phyloP scores from a whole-genome alignment of 2,113 vertebrate species.

The Ceyx margarethae region DNA sequence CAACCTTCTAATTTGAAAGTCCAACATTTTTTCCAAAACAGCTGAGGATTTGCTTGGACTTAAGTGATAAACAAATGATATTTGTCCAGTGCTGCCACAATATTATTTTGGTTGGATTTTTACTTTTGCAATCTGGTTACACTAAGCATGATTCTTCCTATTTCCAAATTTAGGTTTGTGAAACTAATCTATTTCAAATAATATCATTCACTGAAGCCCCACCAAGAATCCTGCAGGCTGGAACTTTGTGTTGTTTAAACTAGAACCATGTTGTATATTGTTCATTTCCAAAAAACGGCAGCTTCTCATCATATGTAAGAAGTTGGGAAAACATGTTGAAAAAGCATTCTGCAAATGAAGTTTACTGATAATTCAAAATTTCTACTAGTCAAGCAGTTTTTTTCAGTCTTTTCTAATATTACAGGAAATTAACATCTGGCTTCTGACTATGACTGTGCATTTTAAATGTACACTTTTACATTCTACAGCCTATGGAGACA shows the following conservation, averaged over 20 bases:
- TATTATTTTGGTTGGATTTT: slow-evolving; percentile 18
- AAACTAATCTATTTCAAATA: slow-evolving; percentile 57
- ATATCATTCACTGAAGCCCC: slow-evolving; percentile 38
- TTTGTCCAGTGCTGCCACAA: not conserved
- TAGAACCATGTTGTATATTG: not conserved
- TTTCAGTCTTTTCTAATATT: not conserved
- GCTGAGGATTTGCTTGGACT: not conserved
- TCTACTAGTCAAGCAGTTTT: not conserved
- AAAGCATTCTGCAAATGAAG: not conserved
- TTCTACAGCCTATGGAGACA: not conserved
- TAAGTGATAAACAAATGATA: not conserved
- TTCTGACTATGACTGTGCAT: not conserved
- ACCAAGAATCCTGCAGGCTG: slow-evolving; percentile 37
- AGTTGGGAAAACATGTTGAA: not conserved
- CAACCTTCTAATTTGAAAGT: not conserved
- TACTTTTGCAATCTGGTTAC: slow-evolving; percentile 27
- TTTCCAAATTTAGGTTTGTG: slow-evolving; percentile 53
- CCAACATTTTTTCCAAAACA: not conserved
- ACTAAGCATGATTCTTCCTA: not conserved
- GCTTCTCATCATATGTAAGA: not conserved
- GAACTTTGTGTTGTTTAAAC: slow-evolving; percentile 33
- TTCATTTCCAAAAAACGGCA: slow-evolving; percentile 23
- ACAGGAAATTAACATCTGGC: not conserved
- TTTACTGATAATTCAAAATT: not conserved
- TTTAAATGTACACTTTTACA: not conserved